Evolutionary conservation across 2,797 vertebrate genomes (phyloP).

Genomic region (Lepidocolaptes lacrymiger): DNA sequence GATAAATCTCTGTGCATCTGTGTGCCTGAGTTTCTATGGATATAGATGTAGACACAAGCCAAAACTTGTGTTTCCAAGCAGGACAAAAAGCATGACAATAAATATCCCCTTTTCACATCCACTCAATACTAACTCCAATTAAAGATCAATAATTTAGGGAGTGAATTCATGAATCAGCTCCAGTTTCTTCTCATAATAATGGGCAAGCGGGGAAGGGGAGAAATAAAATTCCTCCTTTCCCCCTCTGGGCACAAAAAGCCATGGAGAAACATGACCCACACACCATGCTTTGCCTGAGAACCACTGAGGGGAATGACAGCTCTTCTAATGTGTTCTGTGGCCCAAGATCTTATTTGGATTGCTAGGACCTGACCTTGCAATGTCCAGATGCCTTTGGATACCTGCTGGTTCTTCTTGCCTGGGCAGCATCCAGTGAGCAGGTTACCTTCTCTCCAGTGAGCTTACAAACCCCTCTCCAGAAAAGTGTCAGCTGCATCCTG

Average conservation of each 20-base stretch:
- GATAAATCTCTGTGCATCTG: neutral
- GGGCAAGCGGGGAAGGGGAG: neutral
- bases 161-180: neutral
- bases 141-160: neutral
- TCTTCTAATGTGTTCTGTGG: neutral
- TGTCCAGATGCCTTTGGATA: neutral
- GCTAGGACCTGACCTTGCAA: neutral
- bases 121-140: neutral
- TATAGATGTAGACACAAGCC: neutral
- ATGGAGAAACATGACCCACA: fast-evolving
- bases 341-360: neutral
- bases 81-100: neutral
- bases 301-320: neutral
- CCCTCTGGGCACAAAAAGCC: neutral
- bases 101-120: neutral
- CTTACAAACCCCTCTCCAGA: neutral
- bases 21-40: neutral
- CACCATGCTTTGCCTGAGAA: neutral
- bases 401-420: neutral
- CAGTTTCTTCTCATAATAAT: neutral
- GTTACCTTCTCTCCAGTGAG: neutral
- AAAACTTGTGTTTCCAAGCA: neutral
- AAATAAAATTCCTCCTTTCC: neutral
- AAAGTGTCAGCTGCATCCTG: neutral
- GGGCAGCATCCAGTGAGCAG: neutral